Base-by-base conservation (phyloP, 2,113 vertebrate species). In the Lipotes vexillifer region DNA sequence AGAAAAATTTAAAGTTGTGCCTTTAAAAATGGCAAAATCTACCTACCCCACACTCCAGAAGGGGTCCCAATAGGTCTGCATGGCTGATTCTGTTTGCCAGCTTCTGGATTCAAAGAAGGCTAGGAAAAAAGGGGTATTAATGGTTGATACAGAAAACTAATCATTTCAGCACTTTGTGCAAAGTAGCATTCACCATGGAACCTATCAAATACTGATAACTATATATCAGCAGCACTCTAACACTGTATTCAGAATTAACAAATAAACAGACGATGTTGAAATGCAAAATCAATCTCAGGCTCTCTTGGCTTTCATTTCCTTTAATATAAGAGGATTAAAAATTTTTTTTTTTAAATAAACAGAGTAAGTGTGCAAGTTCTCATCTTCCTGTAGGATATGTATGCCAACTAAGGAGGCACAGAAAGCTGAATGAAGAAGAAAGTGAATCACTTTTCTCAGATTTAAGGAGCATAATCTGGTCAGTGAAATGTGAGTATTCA, bases 51-150 rank as follows among this genome's bases (percentile, higher is more conserved):
- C 94, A 99, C 99, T 99, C 99, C 99, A 98, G 99, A 99, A 97
- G 99, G 99, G 93, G 99, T 99, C 96, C 99, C 99, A 97, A 99
- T 98, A 97, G 99, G 99, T 98, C 99, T 99, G 98, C 98, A 99
- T 98, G 98, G 99, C 98, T 98, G 99, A 97, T 98, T 99, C 96
- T 99, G 99, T 99, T 99, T 99, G 99, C 99, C 99, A 99, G 99
- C 99, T 99, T 99, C 99, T 98, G 99, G 99, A 99, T 99, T 99
- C 98, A 99, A 99, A 98, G 99, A 99, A 97, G 99, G 99, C 99
- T 99, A 97, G 88, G 97, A 97, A 97, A 97, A 95, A 98, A 93
- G 92, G 8, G 31, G 72, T 68, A 97, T 95, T 82, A 97, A 82
- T 92, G 31, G 31, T 86, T 96, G 87, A 93, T 33, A 96, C 1